Conservation (phyloP, 2,888 invertebrate species). For the Clitarchus hookeri region DNA sequence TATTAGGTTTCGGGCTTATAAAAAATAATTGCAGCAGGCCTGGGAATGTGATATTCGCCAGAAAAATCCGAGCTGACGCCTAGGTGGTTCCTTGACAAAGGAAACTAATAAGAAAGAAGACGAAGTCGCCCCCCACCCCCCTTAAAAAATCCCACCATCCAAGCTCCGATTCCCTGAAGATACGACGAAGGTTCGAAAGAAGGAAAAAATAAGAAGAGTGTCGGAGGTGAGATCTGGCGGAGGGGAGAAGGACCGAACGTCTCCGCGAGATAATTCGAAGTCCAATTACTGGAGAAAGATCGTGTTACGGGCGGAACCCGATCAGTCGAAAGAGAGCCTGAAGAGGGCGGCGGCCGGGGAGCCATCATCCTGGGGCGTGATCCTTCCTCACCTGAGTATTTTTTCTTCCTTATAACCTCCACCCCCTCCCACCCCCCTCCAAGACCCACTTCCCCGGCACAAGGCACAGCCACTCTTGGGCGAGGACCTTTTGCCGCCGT, state of each 20-base stretch:
- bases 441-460: neutral
- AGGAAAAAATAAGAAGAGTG: neutral
- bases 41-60: neutral
- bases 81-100: neutral
- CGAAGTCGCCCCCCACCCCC: neutral
- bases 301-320: constrained; percentile 1
- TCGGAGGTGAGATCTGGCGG: neutral
- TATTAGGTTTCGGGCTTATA: no score
- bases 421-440: neutral
- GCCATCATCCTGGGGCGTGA: constrained; percentile 14
- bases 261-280: neutral
- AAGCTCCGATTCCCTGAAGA: neutral
- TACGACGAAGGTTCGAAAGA: neutral
- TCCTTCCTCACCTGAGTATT: neutral
- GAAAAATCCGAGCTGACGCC: neutral
- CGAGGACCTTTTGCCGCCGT: neutral
- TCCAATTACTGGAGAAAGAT: constrained; percentile 6
- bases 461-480: neutral
- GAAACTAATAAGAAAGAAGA: constrained; percentile 14
- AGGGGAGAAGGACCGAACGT: neutral
- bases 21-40: neutral
- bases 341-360: neutral
- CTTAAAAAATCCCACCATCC: neutral
- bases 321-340: neutral
- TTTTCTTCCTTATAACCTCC: neutral